phyloP scores from a whole-genome alignment of 2,113 vertebrate species.

The Platichthys flesus region DNA sequence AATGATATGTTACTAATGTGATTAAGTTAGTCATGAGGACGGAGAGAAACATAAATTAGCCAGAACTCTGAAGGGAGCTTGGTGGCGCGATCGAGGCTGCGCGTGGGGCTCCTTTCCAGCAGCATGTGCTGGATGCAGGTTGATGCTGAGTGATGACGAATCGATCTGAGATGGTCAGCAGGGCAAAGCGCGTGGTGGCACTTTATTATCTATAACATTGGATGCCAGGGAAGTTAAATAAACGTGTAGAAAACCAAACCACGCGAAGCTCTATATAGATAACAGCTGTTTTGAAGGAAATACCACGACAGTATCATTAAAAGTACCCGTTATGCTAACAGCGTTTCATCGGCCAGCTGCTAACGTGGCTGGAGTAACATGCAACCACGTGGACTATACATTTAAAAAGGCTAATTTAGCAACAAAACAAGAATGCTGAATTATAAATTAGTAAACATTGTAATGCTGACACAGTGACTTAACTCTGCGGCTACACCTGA shows the following conservation, averaged over 20 bases:
- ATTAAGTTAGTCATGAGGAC: rapidly evolving
- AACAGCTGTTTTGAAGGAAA: background rate
- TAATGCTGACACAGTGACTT: too few species aligned
- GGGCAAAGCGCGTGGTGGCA: background rate
- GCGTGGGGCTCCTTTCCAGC: background rate
- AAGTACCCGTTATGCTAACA: background rate
- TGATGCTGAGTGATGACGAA: background rate
- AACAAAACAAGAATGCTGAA: background rate
- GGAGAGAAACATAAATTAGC: background rate
- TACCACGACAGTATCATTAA: background rate
- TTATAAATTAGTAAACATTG: too few species aligned
- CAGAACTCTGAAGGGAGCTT: background rate
- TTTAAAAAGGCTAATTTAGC: background rate
- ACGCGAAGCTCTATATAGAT: background rate
- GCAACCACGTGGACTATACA: background rate
- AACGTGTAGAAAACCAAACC: background rate
- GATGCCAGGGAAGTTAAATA: background rate
- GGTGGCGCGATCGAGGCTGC: background rate
- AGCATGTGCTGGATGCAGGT: background rate
- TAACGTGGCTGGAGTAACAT: background rate
- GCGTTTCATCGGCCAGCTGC: background rate
- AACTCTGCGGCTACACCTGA: too few species aligned
- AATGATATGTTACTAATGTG: rapidly evolving
- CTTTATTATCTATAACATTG: background rate
- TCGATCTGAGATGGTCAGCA: background rate